phyloP scores from a whole-genome alignment of 92 coral and sea anemone species.

The Palythoa caribaeorum region DNA sequence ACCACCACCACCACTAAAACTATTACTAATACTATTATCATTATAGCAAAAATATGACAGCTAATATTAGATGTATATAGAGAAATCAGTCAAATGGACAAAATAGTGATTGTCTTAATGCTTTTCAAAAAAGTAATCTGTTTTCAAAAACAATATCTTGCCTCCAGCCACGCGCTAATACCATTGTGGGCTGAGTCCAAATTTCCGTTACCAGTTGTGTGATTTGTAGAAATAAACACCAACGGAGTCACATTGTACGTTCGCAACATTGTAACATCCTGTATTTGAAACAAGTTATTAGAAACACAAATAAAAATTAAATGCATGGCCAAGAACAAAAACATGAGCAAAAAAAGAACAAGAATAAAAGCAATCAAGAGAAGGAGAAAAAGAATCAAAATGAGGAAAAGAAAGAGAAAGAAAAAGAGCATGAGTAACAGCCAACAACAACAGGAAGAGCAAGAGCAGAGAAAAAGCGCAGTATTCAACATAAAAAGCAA shows the following conservation, averaged over 20 bases:
- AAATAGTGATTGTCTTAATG: too few species aligned
- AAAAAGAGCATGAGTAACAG: not conserved
- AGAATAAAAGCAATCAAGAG: not conserved
- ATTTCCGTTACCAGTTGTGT: conserved; percentile 34
- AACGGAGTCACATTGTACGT: conserved; percentile 33
- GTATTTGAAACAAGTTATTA: not conserved
- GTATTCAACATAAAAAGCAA: not conserved
- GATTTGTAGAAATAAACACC: conserved; percentile 11
- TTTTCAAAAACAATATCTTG: not conserved
- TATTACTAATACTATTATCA: too few species aligned
- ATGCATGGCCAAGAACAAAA: not conserved
- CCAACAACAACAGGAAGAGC: not conserved
- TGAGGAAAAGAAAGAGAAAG: not conserved
- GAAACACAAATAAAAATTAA: not conserved
- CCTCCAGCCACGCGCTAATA: conserved; percentile 47
- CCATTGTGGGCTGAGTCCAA: conserved; percentile 42
- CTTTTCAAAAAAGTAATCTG: too few species aligned
- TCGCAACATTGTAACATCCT: conserved; percentile 17
- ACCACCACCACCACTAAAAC: too few species aligned
- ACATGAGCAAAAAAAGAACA: not conserved
- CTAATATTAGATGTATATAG: too few species aligned
- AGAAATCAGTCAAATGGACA: too few species aligned
- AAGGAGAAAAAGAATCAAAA: not conserved
- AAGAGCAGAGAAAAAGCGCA: not conserved
- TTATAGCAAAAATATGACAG: too few species aligned